These are phyloP conservation scores for Fragum whitleyi DNA, from an alignment of 2,888 invertebrate species.

Conservation along the genomic window DNA sequence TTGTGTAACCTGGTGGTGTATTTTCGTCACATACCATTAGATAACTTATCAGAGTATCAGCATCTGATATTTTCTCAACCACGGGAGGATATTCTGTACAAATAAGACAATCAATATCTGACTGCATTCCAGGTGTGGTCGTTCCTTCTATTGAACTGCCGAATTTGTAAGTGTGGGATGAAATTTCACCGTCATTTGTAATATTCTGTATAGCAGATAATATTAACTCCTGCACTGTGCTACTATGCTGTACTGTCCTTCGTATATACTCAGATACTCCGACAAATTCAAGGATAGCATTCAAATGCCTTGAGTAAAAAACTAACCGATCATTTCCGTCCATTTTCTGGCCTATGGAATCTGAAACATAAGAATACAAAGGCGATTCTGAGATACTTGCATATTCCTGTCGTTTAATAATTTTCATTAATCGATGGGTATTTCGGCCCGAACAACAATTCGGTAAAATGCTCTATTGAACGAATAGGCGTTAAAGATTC, in stretches of 20 bases:
- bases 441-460: too few relatives aligned
- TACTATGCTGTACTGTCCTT: conserved; percentile 26
- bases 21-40: conserved; percentile 34
- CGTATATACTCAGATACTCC: conserved; percentile 34
- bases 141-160: conserved; percentile 38
- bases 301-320: conserved; percentile 16
- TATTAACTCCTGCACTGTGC: conserved; percentile 24
- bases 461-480: too few relatives aligned
- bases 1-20: conserved; percentile 38
- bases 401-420: too few relatives aligned
- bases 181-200: neutral
- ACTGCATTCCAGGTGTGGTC: conserved; percentile 31
- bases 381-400: neutral
- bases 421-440: too few relatives aligned
- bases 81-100: conserved; percentile 21
- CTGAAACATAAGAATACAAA: neutral
- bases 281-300: conserved; percentile 24
- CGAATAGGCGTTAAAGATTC: too few relatives aligned
- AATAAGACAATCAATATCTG: conserved; percentile 33
- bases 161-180: conserved; percentile 22
- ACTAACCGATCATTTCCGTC: neutral
- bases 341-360: neutral
- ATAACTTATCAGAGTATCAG: neutral
- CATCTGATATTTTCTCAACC: conserved; percentile 3
- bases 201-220: conserved; percentile 25